Evolutionary conservation across 2,113 vertebrate species (phyloP), one percentile per base, ranked within the genome.

Genomic region (Tetrao urogallus): DNA sequence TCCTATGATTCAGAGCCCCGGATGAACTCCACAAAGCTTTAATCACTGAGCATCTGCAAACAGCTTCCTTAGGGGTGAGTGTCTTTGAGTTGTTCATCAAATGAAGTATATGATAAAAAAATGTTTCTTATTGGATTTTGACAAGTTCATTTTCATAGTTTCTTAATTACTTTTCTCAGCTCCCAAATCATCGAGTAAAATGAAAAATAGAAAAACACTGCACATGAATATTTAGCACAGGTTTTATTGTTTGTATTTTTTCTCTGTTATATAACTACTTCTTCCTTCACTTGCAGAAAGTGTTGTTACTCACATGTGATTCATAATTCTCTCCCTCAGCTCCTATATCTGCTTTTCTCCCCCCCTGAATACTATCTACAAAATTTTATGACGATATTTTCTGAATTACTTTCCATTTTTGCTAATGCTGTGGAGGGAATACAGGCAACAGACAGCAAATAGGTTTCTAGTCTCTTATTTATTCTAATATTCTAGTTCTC

Each of bases 261-360:
- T 80, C 40, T 83, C 40, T 64, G 12, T 93, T 89, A 67, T 57
- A 52, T 90, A 89, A 88, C 61, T 80, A 65, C 20, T 83, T 88
- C 80, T 88, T 40, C 72, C 65, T 47, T 93, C 82, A 18, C 79
- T 94, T 83, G 71, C 67, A 91, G 76, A 77, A 95, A 80, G 8
- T 7, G 8, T 64, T 93, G 86, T 97, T 95, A 66, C 40, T 93
- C 88, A 84, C 83, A 75, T 76, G 91, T 94, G 86, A 92, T 95
- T 89, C 96, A 90, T 84, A 93, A 87, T 93, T 48, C 36, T 87
- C 47, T 96, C 86, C 34, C 43, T 74, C 65, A 92, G 32, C 52
- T 93, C 66, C 48, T 52, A 65, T 83, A 48, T 69, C 83, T 5
- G 13, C 25, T 89, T 93, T 57, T 38, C 38, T 64, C 88, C 30